Base-by-base conservation (phyloP, 2,797 vertebrate species). In the Cryptoblepharus egeriae region DNA sequence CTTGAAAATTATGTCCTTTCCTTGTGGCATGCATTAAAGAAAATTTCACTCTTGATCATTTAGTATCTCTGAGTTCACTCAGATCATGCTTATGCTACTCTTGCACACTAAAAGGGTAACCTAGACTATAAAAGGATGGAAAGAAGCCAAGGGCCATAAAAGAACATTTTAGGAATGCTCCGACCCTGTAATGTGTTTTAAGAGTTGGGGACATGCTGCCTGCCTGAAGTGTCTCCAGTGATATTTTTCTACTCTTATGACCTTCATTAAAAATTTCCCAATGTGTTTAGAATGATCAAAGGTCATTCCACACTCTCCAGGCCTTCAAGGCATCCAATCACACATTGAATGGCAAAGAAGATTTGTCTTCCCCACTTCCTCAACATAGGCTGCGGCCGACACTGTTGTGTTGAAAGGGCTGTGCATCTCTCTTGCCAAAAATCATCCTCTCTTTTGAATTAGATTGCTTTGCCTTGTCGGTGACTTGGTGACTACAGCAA, bases 201-300 rank as follows among this genome's bases (percentile, higher is more conserved):
- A 70, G 58, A 84, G 68, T 57, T 79, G 85, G 79, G 75, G 70
- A 80, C 18, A 28, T 39, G 65, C 57, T 79, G 76, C 61, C 79
- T 77, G 52, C 15, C 78, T 83, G 30, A 9, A 73, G 0, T 20
- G 57, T 81, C 68, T 85, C 78, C 83, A 76, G 69, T 57, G 78
- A 69, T 82, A 88, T 80, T 87, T 84, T 89, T 73, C 83, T 79
- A 89, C 49, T 81, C 3, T 28, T 83, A 68, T 32, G 74, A 92
- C 83, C 89, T 85, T 93, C 85, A 93, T 92, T 93, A 92, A 89
- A 90, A 85, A 65, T 18, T n/a, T 84, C 85, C 82, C 87, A 42
- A 89, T 93, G 76, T 87, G 85, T 90, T 89, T 89, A 72, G 88
- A 90, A 80, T 68, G 86, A 87, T 87, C 81, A 92, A 90, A 93